A percentile compares a stretch with the other conserved stretches of the same genome.
Conservation (phyloP, 2,797 vertebrate species). For the Notolabrus celidotus region DNA sequence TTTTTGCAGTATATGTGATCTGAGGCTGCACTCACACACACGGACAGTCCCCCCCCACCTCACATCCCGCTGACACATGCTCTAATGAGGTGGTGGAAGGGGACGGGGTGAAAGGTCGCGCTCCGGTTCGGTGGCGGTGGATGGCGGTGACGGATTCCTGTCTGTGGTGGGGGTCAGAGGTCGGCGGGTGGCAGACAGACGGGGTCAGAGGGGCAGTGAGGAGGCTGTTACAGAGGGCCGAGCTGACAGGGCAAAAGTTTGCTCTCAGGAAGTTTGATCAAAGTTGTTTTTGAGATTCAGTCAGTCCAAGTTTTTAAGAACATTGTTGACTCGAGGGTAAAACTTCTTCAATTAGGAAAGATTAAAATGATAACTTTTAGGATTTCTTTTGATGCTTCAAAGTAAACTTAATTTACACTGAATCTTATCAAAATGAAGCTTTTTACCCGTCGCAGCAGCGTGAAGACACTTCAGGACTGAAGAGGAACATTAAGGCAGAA, state of each 20-base stretch:
- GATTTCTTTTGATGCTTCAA: no score
- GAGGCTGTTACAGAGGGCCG: background rate
- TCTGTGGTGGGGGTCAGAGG: constrained; percentile 57
- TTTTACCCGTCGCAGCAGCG: no score
- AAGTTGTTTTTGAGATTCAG: background rate
- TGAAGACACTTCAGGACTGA: no score
- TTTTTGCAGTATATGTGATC: constrained; percentile 28
- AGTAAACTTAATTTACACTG: no score
- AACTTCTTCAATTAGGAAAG: no score
- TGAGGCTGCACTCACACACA: constrained; percentile 4
- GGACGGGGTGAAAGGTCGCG: constrained; percentile 52
- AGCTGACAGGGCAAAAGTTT: background rate
- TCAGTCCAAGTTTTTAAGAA: background rate
- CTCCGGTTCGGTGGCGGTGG: constrained; percentile 14
- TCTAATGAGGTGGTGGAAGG: constrained; percentile 63
- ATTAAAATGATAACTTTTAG: no score
- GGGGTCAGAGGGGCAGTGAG: constrained; percentile 31
- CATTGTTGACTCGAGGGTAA: no score
- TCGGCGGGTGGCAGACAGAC: constrained; percentile 46
- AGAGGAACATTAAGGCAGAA: no score
- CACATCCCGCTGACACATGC: constrained; percentile 45
- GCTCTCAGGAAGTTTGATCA: background rate
- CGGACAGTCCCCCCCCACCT: constrained; percentile 2
- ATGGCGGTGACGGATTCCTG: constrained; percentile 58
- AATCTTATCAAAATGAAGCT: no score